Conservation (phyloP, 2,113 vertebrate species). For the Philantomba maxwellii region DNA sequence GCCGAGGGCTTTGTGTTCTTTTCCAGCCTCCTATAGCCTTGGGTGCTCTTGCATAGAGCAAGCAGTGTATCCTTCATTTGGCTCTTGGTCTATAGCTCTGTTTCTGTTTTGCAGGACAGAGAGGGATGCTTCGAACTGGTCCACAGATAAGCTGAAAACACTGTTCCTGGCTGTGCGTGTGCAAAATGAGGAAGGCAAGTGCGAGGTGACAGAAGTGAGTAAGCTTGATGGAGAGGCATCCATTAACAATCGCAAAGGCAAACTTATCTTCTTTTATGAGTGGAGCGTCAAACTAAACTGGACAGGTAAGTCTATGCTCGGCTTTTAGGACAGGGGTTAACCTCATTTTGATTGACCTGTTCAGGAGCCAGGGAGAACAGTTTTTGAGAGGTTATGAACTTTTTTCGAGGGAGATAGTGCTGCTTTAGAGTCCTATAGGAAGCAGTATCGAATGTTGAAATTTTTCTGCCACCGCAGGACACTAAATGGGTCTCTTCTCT, state of each 20-base stretch:
- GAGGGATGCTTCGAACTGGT: constrained; percentile 96
- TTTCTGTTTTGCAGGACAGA: constrained; percentile 87
- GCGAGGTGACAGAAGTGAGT: constrained; percentile 93
- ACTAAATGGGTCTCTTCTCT: not conserved
- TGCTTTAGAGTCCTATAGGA: not conserved
- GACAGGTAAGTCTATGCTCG: constrained; percentile 82
- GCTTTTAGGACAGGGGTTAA: not conserved
- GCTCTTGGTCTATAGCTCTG: not conserved
- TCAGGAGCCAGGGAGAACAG: not conserved
- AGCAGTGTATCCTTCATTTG: not conserved
- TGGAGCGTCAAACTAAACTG: constrained; percentile 92
- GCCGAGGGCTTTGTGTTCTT: not conserved
- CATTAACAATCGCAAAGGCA: constrained; percentile 98
- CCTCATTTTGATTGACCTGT: not conserved
- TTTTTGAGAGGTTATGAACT: not conserved
- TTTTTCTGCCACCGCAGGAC: not conserved
- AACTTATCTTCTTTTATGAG: constrained; percentile 98
- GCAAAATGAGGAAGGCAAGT: constrained; percentile 87
- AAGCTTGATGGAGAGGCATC: constrained; percentile 95
- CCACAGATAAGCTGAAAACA: constrained; percentile 90
- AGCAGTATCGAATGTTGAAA: not conserved
- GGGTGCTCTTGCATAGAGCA: not conserved
- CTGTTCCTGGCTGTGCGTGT: constrained; percentile 87
- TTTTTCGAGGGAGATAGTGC: not conserved
- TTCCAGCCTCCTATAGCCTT: not conserved